Evolutionary conservation across 2,113 vertebrate genomes (phyloP).

Genomic region (Nipponia nippon): DNA sequence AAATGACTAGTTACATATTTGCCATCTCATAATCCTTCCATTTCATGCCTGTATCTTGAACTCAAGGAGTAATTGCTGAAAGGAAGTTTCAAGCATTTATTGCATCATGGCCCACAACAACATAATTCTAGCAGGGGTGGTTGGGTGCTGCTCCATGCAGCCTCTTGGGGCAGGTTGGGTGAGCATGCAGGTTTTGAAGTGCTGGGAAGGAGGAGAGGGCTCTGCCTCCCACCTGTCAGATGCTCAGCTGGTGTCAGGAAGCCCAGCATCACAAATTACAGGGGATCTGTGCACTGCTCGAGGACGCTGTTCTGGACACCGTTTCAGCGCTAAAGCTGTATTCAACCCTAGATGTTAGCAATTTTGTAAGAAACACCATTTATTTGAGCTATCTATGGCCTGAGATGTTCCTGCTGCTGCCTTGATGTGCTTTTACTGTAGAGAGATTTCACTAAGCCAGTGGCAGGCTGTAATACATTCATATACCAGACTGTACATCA

Average conservation of each 20-base stretch:
- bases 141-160: not conserved
- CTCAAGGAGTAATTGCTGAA: not conserved
- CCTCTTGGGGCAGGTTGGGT: not conserved
- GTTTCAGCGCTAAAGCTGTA: not conserved
- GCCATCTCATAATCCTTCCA: not conserved
- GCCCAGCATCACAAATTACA: not conserved
- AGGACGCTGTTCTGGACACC: not conserved
- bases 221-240: rapidly evolving
- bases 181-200: not conserved
- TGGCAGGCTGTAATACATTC: not conserved
- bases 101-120: not conserved
- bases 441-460: not conserved
- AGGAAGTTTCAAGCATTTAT: not conserved
- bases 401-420: not conserved
- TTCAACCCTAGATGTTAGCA: not conserved
- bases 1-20: not conserved
- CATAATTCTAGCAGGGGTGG: not conserved
- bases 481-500: not conserved
- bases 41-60: not conserved
- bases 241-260: not conserved
- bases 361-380: not conserved
- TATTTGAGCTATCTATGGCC: not conserved
- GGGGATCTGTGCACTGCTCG: not conserved
- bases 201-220: not conserved
- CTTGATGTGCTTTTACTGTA: not conserved